Evolutionary conservation across 2,797 vertebrate species (phyloP).

Genomic region (Chelmon rostratus): DNA sequence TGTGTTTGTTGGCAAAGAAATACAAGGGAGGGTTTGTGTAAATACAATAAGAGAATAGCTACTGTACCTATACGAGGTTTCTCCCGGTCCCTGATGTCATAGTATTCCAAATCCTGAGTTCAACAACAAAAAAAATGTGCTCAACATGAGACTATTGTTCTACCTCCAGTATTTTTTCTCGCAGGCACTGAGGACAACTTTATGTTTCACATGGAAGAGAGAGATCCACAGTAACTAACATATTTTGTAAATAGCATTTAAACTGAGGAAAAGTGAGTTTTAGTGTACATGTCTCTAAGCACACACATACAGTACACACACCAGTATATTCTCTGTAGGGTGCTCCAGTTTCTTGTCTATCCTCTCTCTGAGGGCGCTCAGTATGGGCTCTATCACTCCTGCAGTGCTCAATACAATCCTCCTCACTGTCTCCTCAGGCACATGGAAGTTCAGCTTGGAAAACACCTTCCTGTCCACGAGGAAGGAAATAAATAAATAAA

Average conservation of each 20-base stretch:
- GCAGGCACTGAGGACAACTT: background rate
- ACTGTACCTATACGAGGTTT: slow-evolving; percentile 75
- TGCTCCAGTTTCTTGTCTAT: slow-evolving; percentile 76
- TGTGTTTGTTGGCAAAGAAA: background rate
- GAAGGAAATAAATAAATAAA: background rate
- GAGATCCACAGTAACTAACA: background rate
- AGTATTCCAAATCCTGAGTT: slow-evolving; percentile 83
- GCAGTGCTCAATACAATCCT: slow-evolving; percentile 79
- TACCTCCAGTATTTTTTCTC: background rate
- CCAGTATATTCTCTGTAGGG: slow-evolving; percentile 51
- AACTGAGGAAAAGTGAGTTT: background rate
- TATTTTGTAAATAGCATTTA: slow-evolving; percentile 6
- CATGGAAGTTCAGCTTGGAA: slow-evolving; percentile 84
- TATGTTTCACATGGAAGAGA: background rate
- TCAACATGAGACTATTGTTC: slow-evolving; percentile 16
- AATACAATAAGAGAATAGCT: background rate
- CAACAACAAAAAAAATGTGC: background rate
- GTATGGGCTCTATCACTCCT: slow-evolving; percentile 82
- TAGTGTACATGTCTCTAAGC: background rate
- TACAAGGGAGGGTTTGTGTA: background rate
- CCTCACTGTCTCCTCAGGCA: slow-evolving; percentile 82
- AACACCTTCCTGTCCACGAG: slow-evolving; percentile 86
- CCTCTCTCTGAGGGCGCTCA: slow-evolving; percentile 81
- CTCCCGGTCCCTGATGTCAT: slow-evolving; percentile 73
- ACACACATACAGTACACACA: slow-evolving; percentile 44